phyloP scores from a whole-genome alignment of 2,113 vertebrate species.

The Ailuropoda melanoleuca region DNA sequence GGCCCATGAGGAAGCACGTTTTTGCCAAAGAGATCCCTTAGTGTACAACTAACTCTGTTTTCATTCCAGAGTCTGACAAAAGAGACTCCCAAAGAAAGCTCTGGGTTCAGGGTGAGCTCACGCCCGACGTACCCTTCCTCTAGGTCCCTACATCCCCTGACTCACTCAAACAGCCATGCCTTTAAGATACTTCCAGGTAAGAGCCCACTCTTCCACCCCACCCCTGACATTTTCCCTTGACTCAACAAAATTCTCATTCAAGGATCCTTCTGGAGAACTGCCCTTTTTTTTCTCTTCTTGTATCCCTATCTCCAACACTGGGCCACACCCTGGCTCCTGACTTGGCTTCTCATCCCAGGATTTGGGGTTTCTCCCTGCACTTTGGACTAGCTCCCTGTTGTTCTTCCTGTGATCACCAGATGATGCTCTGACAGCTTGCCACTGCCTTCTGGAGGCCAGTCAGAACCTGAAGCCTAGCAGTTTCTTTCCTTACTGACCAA shows the following conservation, averaged over 20 bases:
- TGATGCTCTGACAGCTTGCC: not conserved
- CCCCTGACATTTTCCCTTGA: not conserved
- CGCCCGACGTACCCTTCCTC: not conserved
- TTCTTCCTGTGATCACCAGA: not conserved
- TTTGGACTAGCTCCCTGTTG: not conserved
- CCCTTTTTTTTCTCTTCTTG: not conserved
- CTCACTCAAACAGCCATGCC: not conserved
- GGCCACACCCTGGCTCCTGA: not conserved
- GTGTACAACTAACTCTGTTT: not conserved
- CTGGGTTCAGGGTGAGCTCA: not conserved
- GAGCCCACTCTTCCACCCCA: not conserved
- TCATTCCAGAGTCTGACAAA: not conserved
- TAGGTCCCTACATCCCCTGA: not conserved
- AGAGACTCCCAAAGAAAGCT: not conserved
- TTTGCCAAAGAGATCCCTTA: not conserved
- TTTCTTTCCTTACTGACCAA: not conserved
- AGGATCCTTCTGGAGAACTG: not conserved
- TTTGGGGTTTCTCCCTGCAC: not conserved
- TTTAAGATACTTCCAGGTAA: not conserved
- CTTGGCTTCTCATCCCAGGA: not conserved
- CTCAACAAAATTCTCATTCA: not conserved
- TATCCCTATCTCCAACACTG: not conserved
- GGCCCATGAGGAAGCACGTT: rapidly evolving
- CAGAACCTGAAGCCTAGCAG: not conserved
- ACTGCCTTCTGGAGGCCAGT: not conserved